phyloP scores from a whole-genome alignment of 2,888 invertebrate genomes.

The Piscicola geometra region DNA sequence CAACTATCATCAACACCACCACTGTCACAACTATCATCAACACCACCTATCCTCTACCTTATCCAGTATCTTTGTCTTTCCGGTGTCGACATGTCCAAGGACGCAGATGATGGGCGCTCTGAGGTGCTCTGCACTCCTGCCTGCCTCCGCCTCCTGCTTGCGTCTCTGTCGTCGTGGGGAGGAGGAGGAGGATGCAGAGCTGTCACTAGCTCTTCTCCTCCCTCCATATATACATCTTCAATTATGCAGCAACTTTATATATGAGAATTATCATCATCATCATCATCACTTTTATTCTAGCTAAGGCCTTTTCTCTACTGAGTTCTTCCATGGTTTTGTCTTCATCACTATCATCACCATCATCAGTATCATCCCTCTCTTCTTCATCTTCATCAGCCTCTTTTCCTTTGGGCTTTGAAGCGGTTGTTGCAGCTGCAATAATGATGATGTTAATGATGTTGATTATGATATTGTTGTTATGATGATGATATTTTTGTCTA shows the following conservation, averaged over 20 bases:
- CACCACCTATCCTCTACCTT: slow-evolving; percentile 67
- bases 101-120: slow-evolving; percentile 97
- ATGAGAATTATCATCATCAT: slow-evolving; percentile 3
- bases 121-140: slow-evolving; percentile 66
- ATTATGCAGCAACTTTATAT: too few species aligned
- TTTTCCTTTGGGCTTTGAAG: not conserved
- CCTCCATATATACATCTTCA: not conserved
- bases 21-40: too few species aligned
- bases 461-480: too few species aligned
- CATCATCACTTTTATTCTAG: slow-evolving; percentile 48
- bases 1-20: too few species aligned
- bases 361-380: slow-evolving; percentile 59
- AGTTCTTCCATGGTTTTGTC: slow-evolving; percentile 55
- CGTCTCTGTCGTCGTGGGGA: slow-evolving; percentile 56
- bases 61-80: slow-evolving; percentile 97
- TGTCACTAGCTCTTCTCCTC: not conserved
- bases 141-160: slow-evolving; percentile 67
- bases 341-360: slow-evolving; percentile 44
- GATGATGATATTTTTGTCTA: too few species aligned
- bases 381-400: slow-evolving; percentile 36
- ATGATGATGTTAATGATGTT: too few species aligned
- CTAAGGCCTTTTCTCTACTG: slow-evolving; percentile 45
- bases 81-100: slow-evolving; percentile 94
- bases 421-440: too few species aligned
- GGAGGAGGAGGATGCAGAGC: not conserved